Percentiles rank a stretch among this genome's conserved stretches.
phyloP scores from a whole-genome alignment of 2,797 vertebrate genomes.

The Halcyon chelicuti region DNA sequence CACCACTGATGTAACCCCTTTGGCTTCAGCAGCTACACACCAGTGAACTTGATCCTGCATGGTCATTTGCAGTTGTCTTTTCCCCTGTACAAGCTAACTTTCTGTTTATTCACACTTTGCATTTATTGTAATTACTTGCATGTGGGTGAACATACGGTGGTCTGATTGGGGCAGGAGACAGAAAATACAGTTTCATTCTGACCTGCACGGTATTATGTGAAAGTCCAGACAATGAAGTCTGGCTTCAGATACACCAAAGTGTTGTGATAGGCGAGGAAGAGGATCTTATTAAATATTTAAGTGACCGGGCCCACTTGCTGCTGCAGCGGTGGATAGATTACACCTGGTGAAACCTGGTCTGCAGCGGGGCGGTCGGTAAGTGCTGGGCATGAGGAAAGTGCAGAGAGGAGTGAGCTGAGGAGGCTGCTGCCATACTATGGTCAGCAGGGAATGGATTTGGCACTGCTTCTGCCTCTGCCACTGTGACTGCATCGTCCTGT shows the following conservation, averaged over 20 bases:
- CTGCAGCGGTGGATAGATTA: constrained; percentile 71
- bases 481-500: constrained; percentile 89
- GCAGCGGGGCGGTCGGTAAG: constrained; percentile 57
- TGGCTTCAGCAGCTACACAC: background rate
- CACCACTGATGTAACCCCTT: background rate
- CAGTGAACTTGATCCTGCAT: background rate
- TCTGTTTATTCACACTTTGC: background rate
- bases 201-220: background rate
- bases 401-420: constrained; percentile 45
- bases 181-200: background rate
- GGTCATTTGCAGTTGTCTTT: background rate
- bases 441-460: constrained; percentile 93
- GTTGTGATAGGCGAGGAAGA: constrained; percentile 57
- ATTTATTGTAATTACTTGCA: background rate
- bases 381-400: constrained; percentile 65
- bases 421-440: constrained; percentile 81
- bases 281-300: constrained; percentile 82
- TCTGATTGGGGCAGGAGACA: background rate
- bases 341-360: constrained; percentile 65
- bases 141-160: rapidly evolving
- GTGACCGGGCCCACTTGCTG: constrained; percentile 31
- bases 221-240: background rate
- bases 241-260: background rate
- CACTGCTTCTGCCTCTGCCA: constrained; percentile 96
- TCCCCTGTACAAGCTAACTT: background rate